A percentile compares a stretch with the other conserved stretches of the same genome.
Conservation (phyloP, 2,113 vertebrate genomes). For the Brevimyrus niger region DNA sequence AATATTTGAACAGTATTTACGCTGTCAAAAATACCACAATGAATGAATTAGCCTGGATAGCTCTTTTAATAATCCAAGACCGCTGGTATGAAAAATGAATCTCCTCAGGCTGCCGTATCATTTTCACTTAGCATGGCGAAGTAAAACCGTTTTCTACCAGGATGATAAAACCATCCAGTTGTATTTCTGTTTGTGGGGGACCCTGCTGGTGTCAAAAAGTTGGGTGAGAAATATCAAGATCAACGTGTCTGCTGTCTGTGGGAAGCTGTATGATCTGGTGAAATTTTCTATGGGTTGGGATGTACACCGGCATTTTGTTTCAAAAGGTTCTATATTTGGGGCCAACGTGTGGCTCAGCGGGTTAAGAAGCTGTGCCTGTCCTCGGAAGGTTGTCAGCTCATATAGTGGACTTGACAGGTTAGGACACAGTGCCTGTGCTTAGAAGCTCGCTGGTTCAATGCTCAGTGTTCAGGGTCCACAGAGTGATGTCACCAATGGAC, state of each 20-base stretch:
- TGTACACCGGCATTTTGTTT: neutral
- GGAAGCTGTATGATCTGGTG: neutral
- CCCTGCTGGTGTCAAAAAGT: neutral
- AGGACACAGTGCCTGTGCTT: neutral
- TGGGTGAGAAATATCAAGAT: neutral
- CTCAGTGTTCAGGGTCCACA: neutral
- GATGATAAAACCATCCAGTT: neutral
- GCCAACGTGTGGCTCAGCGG: neutral
- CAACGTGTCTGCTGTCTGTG: neutral
- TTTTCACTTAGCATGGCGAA: neutral
- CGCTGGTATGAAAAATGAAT: slow-evolving; percentile 42
- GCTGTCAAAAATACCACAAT: slow-evolving; percentile 31
- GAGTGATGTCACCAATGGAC: neutral
- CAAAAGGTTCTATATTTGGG: neutral
- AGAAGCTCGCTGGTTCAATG: neutral
- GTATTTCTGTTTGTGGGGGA: neutral
- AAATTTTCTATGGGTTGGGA: neutral
- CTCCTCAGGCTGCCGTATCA: neutral
- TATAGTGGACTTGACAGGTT: neutral
- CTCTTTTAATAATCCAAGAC: slow-evolving; percentile 41
- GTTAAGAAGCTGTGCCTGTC: neutral
- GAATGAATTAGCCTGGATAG: slow-evolving; percentile 32
- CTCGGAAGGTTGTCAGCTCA: neutral
- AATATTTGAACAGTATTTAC: slow-evolving; percentile 51
- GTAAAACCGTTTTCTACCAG: neutral